Evolutionary conservation across 2,797 vertebrate species (phyloP), one percentile per base, ranked within the genome.

Genomic region (Bovichtus variegatus): DNA sequence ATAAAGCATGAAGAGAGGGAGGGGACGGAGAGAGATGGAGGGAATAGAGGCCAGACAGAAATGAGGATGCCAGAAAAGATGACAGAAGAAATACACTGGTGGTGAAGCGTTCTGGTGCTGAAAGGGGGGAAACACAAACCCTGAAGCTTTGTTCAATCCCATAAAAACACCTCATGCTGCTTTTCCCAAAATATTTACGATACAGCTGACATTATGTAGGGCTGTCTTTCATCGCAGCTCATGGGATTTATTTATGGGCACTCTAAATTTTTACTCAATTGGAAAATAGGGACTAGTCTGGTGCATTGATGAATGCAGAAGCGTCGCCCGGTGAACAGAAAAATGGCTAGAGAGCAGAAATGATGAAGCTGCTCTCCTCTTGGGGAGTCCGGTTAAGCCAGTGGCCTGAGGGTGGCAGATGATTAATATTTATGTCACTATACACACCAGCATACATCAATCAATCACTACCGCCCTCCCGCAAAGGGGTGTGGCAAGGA

Each of bases 341-440:
- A n/a, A 71, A 65, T 15, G 13, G 53, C 65, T n/a, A 10, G 16
- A 76, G 71, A 63, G 74, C 50, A 31, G 53, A 76, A 85, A 83
- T 71, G 6, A 83, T 82, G 83, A 85, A 81, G 67, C 85, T 7
- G 72, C 68, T 69, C 69, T 86, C 55, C 72, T 78, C 76, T 53
- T 62, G 71, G 81, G 75, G 81, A 91, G 82, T 80, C 86, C 74
- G 51, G 79, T 85, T 74, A 73, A 87, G 78, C 74, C 81, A 77
- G 87, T 75, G 90, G 89, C 87, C 86, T 86, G 82, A 89, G 84
- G 87, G 82, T 77, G 87, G 84, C 79, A 76, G 31, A 89, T 93
- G 89, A 95, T 94, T 94, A 89, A 95, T 94, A 94, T 94, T 94
- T 92, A 91, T 93, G 94, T 91, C 93, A 91, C 89, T 82, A 84